Evolutionary conservation across 2,113 vertebrate species (phyloP), one percentile per base, ranked within the genome.

Genomic region (Oncorhynchus kisutch): DNA sequence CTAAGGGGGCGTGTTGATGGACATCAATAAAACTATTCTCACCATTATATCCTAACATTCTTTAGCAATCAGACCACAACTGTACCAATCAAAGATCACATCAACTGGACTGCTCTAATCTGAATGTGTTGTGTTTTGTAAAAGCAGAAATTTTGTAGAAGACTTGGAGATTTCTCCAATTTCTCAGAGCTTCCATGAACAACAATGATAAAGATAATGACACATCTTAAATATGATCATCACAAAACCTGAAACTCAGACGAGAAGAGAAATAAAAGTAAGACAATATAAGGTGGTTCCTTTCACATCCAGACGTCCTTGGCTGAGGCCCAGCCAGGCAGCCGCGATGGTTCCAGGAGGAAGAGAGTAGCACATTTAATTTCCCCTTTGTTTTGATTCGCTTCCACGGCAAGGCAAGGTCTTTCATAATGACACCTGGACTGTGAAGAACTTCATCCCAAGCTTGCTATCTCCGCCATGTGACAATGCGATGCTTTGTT

Each of bases 401-500:
- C 72, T 77, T 73, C 70, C 64, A 48, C 76, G 64, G 71, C 29
- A 31, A 80, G 83, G 80, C 78, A 76, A 84, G 79, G 86, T 87
- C 87, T 83, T 81, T 83, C 73, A 72, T 86, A 84, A 91, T 82
- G 92, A 89, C 86, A 89, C 85, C 72, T 81, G 83, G 81, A 89
- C 82, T 88, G 80, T 66, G 79, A 87, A 87, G 85, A 92, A 91
- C 85, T 93, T 90, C 84, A 85, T 91, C 85, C 82, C 84, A 77
- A 59, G 60, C 73, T 72, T 18, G n/a, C 78, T 81, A 88, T 84
- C 83, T 87, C 86, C 78, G 49, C 74, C 72, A 70, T 39, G 74
- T 92, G 89, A 89, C 88, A 89, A 91, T 83, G 79, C 76, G 64
- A 72, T 60, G 84, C 88, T 91, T 91, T 90, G 88, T 91, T 89